phyloP scores from a whole-genome alignment of 2,888 invertebrate genomes.

The Bombyx huttoni region DNA sequence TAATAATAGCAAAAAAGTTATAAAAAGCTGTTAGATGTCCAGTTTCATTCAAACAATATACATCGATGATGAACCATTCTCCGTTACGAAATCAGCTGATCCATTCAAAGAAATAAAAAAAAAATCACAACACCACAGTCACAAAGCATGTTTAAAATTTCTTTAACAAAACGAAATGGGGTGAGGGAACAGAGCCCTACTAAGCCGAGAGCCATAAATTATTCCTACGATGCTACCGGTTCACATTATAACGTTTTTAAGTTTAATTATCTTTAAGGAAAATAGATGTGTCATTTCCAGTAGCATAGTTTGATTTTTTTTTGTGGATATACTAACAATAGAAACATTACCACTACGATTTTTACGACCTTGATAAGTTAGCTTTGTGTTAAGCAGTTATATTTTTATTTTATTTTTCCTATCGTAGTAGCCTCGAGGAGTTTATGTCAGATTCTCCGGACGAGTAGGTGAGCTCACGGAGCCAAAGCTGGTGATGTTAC shows the following conservation, averaged over 20 bases:
- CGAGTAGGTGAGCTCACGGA: no score
- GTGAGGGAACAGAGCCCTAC: not conserved
- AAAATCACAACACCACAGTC: slow-evolving; percentile 20
- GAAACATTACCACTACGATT: not conserved
- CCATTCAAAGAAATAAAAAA: slow-evolving; percentile 16
- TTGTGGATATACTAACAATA: not conserved
- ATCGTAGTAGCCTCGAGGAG: no score
- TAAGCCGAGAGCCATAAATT: not conserved
- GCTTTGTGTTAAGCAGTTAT: no score
- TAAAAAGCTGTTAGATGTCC: no score
- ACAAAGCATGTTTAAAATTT: slow-evolving; percentile 21
- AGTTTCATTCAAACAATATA: not conserved
- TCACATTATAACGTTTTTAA: not conserved
- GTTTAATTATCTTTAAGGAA: slow-evolving; percentile 7
- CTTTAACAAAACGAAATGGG: not conserved
- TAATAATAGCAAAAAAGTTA: no score
- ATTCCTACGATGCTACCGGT: not conserved
- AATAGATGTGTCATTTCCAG: slow-evolving; percentile 10
- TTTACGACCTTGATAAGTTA: not conserved
- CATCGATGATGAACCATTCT: not conserved
- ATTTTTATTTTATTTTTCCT: no score
- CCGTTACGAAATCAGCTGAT: slow-evolving; percentile 18
- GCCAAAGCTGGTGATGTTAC: no score
- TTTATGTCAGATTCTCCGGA: no score
- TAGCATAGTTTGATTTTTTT: not conserved